Conservation (phyloP, 2,888 invertebrate genomes). For the Scaptomyza reducta region DNA sequence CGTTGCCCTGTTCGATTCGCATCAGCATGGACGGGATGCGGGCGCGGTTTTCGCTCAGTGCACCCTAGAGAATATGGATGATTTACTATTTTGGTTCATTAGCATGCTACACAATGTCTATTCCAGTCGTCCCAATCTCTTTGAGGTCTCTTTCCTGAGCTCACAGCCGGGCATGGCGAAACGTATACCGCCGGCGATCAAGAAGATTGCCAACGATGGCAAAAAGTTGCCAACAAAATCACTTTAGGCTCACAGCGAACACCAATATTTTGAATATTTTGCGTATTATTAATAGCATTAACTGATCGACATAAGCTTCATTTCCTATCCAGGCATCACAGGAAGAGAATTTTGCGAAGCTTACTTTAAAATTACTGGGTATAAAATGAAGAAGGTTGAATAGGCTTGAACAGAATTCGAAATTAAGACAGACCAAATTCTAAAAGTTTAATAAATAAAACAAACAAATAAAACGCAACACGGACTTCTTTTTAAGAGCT, state of each 20-base stretch:
- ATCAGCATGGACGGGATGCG: slow-evolving; percentile 76
- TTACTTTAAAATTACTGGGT: slow-evolving; percentile 7
- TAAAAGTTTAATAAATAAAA: slow-evolving; percentile 8
- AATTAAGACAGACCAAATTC: slow-evolving; percentile 20
- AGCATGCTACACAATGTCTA: slow-evolving; percentile 77
- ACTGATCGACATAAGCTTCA: slow-evolving; percentile 1
- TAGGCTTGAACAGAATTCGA: slow-evolving; percentile 5
- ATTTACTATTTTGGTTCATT: slow-evolving; percentile 76
- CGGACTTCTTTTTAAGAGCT: too few relatives aligned
- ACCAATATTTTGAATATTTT: neutral
- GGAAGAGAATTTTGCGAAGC: slow-evolving; percentile 4
- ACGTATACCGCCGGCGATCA: slow-evolving; percentile 69
- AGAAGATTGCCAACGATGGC: slow-evolving; percentile 63
- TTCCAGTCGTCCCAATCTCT: slow-evolving; percentile 74
- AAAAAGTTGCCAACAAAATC: slow-evolving; percentile 52
- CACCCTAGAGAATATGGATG: slow-evolving; percentile 65
- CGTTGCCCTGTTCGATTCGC: slow-evolving; percentile 79
- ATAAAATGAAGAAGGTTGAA: slow-evolving; percentile 4
- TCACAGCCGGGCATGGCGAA: slow-evolving; percentile 72
- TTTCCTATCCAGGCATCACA: neutral
- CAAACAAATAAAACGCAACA: neutral
- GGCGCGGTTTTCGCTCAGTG: slow-evolving; percentile 80
- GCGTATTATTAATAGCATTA: too few relatives aligned
- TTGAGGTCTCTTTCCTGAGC: slow-evolving; percentile 78
- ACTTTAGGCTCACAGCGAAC: slow-evolving; percentile 14